Conservation (phyloP, 1,140 invertebrate genomes). For the Tetraneura akinire region DNA sequence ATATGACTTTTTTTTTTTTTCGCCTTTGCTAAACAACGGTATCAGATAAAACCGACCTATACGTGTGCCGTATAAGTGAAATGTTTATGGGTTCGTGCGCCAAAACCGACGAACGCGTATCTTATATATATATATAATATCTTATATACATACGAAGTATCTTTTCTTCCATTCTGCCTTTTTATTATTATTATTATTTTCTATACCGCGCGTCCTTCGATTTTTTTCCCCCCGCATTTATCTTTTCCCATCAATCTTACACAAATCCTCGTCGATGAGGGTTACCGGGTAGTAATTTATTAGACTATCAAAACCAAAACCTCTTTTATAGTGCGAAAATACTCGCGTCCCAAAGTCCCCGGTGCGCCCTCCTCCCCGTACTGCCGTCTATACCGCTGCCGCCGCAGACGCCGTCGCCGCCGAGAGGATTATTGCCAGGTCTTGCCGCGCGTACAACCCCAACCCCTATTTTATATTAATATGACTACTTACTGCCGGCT, state of each 20-base stretch:
- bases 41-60: slow-evolving; percentile 21
- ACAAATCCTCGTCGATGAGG: slow-evolving; percentile 49
- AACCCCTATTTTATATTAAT: slow-evolving; percentile 48
- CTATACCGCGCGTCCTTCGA: no score
- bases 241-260: slow-evolving; percentile 51
- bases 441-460: slow-evolving; percentile 10
- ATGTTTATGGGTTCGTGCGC: slow-evolving; percentile 18
- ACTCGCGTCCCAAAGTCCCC: slow-evolving; percentile 44
- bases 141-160: no score
- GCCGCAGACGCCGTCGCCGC: no score
- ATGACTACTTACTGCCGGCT: slow-evolving; percentile 48
- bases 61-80: slow-evolving; percentile 13
- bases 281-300: slow-evolving; percentile 50
- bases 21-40: background rate
- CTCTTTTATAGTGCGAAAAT: slow-evolving; percentile 46
- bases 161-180: background rate
- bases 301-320: slow-evolving; percentile 52
- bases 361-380: background rate
- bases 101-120: background rate
- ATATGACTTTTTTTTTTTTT: slow-evolving; percentile 35
- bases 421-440: slow-evolving; percentile 41
- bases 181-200: slow-evolving; percentile 9
- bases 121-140: no score
- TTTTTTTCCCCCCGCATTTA: slow-evolving; percentile 1
- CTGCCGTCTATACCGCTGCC: background rate